Percentiles rank a stretch among this genome's conserved stretches.
phyloP scores from a whole-genome alignment of 2,888 invertebrate genomes.

The Elaeidobius kamerunicus region DNA sequence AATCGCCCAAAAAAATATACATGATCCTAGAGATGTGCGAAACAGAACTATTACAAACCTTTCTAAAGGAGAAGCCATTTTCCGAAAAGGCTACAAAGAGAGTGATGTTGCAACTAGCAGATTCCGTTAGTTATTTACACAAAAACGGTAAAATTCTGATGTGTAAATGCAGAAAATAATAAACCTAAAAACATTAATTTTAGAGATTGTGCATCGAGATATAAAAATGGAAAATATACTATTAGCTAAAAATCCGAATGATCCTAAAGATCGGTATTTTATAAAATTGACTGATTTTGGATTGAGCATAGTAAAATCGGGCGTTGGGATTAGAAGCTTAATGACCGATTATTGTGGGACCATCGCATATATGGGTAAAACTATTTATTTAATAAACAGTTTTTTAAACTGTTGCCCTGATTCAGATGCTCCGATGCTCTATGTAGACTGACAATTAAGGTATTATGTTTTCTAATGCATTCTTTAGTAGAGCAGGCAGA shows the following conservation, averaged over 20 bases:
- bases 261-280: constrained; percentile 49
- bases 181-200: too few relatives aligned
- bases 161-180: too few relatives aligned
- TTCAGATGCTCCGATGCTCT: too few relatives aligned
- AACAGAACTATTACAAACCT: constrained; percentile 50
- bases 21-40: constrained; percentile 55
- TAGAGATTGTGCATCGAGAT: constrained; percentile 53
- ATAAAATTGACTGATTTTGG: constrained; percentile 60
- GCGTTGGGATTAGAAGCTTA: constrained; percentile 53
- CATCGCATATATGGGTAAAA: constrained; percentile 55
- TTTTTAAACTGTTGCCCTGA: too few relatives aligned
- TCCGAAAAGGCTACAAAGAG: constrained; percentile 44
- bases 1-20: constrained; percentile 55
- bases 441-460: too few relatives aligned
- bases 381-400: too few relatives aligned
- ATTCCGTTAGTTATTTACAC: constrained; percentile 50
- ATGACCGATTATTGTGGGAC: constrained; percentile 58
- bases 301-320: constrained; percentile 52
- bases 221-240: constrained; percentile 53
- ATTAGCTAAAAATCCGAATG: constrained; percentile 51
- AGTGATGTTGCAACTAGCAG: constrained; percentile 45
- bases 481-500: too few relatives aligned
- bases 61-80: constrained; percentile 44
- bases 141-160: constrained; percentile 49
- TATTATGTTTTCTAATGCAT: too few relatives aligned